Percentiles rank a stretch among this genome's conserved stretches.
phyloP scores from a whole-genome alignment of 2,113 vertebrate genomes.

The Probosciger aterrimus region DNA sequence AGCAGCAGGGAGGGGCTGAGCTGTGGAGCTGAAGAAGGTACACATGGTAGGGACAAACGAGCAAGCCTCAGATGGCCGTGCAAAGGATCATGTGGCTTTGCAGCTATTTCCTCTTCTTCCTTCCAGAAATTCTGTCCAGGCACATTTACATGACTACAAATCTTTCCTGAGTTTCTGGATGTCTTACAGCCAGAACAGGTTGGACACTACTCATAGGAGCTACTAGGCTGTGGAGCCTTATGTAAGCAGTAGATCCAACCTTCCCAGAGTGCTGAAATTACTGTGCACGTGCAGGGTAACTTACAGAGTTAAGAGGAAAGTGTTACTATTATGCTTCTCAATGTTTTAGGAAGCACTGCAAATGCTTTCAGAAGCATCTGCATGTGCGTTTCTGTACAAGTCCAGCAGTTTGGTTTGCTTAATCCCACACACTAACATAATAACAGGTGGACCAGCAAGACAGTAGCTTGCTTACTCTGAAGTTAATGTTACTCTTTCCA shows the following conservation, averaged over 20 bases:
- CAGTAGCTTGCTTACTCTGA: neutral
- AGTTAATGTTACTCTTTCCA: neutral
- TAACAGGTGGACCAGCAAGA: neutral
- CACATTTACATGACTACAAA: neutral
- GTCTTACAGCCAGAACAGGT: neutral
- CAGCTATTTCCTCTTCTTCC: neutral
- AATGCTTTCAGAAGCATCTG: neutral
- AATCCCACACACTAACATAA: neutral
- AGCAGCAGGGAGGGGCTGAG: neutral
- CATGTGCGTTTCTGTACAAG: neutral
- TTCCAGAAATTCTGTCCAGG: neutral
- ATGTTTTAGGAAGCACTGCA: neutral
- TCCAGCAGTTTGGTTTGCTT: neutral
- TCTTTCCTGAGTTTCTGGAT: neutral
- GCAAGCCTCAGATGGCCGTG: neutral
- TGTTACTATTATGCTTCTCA: neutral
- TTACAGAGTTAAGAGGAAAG: neutral
- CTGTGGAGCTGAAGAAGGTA: neutral
- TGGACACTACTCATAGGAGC: neutral
- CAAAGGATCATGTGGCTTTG: neutral
- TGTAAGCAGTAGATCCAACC: neutral
- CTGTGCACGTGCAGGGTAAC: rapidly evolving
- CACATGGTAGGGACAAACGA: rapidly evolving
- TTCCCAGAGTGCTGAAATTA: neutral
- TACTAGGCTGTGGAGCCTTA: neutral